A percentile compares a stretch with the other conserved stretches of the same genome.
Conservation (phyloP, 2,797 vertebrate genomes). For the Xiphophorus birchmanni region DNA sequence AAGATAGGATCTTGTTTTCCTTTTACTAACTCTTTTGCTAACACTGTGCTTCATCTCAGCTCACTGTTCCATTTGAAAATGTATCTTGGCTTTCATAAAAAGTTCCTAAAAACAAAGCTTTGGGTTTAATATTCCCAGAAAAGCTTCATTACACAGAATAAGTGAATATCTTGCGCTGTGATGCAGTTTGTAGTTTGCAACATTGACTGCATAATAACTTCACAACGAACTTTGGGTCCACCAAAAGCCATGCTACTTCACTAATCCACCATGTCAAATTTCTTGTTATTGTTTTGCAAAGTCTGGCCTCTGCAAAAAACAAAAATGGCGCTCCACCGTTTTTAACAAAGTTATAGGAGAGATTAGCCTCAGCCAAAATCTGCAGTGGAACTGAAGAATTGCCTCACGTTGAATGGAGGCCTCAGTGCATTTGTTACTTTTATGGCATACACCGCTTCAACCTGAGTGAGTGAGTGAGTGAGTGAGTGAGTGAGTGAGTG, state of each 20-base stretch:
- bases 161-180: slow-evolving; percentile 6
- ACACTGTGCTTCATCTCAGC: slow-evolving; percentile 19
- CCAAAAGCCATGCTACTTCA: neutral
- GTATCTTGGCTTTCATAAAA: slow-evolving; percentile 9
- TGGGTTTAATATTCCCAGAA: neutral
- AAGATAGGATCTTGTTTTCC: slow-evolving; percentile 70
- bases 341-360: slow-evolving; percentile 53
- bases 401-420: slow-evolving; percentile 65
- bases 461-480: neutral
- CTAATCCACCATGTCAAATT: slow-evolving; percentile 19
- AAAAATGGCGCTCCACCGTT: slow-evolving; percentile 35
- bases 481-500: slow-evolving; percentile 30
- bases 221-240: slow-evolving; percentile 7
- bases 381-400: slow-evolving; percentile 71
- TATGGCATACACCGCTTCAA: slow-evolving; percentile 34
- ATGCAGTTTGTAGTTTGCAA: neutral
- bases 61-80: slow-evolving; percentile 23
- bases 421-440: slow-evolving; percentile 60
- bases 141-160: neutral
- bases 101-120: neutral
- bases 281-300: slow-evolving; percentile 36
- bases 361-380: slow-evolving; percentile 67
- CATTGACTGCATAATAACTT: neutral
- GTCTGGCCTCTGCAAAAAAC: slow-evolving; percentile 14
- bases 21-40: slow-evolving; percentile 35